Evolutionary conservation across 2,888 invertebrate genomes (phyloP).

Genomic region (Bedellia somnulentella): DNA sequence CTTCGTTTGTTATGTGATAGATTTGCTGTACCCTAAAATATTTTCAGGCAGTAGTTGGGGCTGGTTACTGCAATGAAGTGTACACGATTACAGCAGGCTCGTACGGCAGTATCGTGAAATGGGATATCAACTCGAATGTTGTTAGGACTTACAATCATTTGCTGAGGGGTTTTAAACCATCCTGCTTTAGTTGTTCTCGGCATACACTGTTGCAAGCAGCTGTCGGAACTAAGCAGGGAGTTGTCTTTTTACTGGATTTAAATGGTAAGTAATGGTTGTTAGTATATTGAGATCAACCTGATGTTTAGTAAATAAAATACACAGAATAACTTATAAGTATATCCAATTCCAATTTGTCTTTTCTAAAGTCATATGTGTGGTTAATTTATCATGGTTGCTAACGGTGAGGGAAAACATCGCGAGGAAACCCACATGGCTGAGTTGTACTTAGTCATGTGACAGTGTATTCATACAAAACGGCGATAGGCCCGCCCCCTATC

Average conservation of each 20-base stretch:
- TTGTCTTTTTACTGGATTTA: conserved; percentile 37
- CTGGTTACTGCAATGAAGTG: conserved; percentile 43
- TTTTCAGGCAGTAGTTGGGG: conserved; percentile 38
- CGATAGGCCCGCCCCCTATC: too few relatives aligned
- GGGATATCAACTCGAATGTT: conserved; percentile 53
- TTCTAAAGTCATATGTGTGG: too few relatives aligned
- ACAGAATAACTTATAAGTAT: background rate
- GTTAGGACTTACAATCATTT: conserved; percentile 26
- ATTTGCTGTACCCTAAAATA: too few relatives aligned
- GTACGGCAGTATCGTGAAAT: conserved; percentile 46
- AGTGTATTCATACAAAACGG: too few relatives aligned
- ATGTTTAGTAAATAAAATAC: background rate
- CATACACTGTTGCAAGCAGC: conserved; percentile 32
- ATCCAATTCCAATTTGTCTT: too few relatives aligned
- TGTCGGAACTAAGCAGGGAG: conserved; percentile 48
- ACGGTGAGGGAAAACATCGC: too few relatives aligned
- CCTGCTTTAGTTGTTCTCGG: conserved; percentile 34
- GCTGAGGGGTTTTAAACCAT: conserved; percentile 28
- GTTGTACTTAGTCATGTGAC: too few relatives aligned
- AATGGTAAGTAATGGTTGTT: conserved; percentile 22
- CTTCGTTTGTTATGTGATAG: too few relatives aligned
- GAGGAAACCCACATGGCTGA: too few relatives aligned
- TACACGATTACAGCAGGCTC: conserved; percentile 48
- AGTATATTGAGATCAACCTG: conserved; percentile 4
- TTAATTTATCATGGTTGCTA: too few relatives aligned